A percentile compares a stretch with the other conserved stretches of the same genome.
Evolutionary conservation across 2,113 vertebrate genomes (phyloP).

Genomic region (Tor tambroides): DNA sequence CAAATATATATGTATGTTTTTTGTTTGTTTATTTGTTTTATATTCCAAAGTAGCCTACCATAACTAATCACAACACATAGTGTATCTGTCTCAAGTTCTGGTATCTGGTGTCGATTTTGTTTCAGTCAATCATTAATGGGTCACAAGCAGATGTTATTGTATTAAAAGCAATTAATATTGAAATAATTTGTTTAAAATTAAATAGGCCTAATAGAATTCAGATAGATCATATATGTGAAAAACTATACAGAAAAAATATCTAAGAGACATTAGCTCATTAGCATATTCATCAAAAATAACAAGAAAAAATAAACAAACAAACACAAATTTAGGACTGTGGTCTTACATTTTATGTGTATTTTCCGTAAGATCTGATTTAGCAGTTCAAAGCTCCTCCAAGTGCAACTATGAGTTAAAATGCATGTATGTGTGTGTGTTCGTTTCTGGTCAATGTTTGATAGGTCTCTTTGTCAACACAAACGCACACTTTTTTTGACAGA

Average conservation of each 20-base stretch:
- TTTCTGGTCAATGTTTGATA: conserved; percentile 55
- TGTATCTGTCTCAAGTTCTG: not conserved
- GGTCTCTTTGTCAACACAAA: conserved; percentile 3
- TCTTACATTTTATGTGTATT: not conserved
- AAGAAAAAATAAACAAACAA: not conserved
- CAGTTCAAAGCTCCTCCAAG: not conserved
- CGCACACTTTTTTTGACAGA: not conserved
- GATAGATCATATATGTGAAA: not conserved
- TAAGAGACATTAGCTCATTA: not conserved
- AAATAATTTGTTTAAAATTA: conserved; percentile 21
- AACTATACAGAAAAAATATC: not conserved
- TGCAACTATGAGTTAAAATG: not conserved
- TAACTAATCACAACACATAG: not conserved
- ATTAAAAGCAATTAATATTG: not conserved
- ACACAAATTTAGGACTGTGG: not conserved
- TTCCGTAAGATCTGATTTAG: too few species aligned
- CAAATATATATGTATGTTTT: conserved; percentile 1
- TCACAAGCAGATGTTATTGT: not conserved
- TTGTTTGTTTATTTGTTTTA: not conserved
- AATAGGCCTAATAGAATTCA: too few species aligned
- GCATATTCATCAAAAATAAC: not conserved
- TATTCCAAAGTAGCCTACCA: conserved; percentile 31
- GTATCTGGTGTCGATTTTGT: conserved; percentile 18
- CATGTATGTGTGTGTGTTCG: not conserved
- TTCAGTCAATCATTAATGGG: conserved; percentile 27